Conservation (phyloP, 2,113 vertebrate genomes). For the Dromaius novaehollandiae region DNA sequence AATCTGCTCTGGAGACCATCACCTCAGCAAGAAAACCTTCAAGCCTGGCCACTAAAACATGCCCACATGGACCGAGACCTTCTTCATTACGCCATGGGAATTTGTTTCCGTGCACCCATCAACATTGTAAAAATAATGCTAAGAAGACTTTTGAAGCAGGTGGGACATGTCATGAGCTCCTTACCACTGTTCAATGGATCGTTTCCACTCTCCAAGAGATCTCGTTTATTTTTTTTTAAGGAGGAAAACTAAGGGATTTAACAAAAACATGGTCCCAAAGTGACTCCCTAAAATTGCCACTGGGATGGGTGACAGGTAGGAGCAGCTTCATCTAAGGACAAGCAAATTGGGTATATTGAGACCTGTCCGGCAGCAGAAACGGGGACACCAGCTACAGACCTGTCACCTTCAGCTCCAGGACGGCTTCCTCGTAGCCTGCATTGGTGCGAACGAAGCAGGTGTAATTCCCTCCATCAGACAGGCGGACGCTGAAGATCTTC, state of each 20-base stretch:
- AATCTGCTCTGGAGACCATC: not conserved
- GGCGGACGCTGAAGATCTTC: not conserved
- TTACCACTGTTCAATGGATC: accelerated
- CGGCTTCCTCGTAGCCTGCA: accelerated
- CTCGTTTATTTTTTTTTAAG: not conserved
- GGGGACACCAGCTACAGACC: not conserved
- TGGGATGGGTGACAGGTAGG: not conserved
- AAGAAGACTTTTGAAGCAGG: not conserved
- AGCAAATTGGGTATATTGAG: not conserved
- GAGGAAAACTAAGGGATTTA: accelerated
- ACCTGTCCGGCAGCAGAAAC: too few species aligned
- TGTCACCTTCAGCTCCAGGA: slow-evolving; percentile 9
- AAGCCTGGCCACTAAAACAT: not conserved
- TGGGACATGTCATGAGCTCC: not conserved
- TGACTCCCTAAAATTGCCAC: not conserved
- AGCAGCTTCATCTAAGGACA: not conserved
- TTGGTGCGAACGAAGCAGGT: not conserved
- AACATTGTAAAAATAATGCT: not conserved
- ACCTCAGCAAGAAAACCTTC: not conserved
- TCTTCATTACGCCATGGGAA: not conserved
- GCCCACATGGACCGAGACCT: not conserved
- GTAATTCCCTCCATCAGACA: not conserved
- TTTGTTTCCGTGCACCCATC: not conserved
- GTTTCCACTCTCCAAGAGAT: not conserved
- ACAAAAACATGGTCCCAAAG: not conserved